Conservation (phyloP, 1,140 invertebrate species). For the Intoshia linei region DNA sequence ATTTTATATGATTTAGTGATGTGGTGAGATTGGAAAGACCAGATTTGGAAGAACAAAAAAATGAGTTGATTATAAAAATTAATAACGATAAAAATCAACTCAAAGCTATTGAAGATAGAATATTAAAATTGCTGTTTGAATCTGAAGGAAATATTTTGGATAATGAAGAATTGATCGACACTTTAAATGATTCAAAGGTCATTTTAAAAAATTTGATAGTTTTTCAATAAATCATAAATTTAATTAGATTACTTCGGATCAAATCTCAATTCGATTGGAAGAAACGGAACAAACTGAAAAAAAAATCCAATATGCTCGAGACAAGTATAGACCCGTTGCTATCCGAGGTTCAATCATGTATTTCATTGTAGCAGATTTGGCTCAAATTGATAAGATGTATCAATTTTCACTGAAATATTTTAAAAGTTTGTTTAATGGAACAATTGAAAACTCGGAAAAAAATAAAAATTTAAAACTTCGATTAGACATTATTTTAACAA, state of each 20-base stretch:
- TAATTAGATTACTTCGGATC: slow-evolving; percentile 17
- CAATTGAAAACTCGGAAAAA: slow-evolving; percentile 19
- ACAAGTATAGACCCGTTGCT: slow-evolving; percentile 19
- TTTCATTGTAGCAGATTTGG: slow-evolving; percentile 24
- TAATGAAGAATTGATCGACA: slow-evolving; percentile 21
- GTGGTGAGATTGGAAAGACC: slow-evolving; percentile 32
- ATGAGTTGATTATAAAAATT: slow-evolving; percentile 42
- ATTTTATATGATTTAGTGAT: slow-evolving; percentile 11
- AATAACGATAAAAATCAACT: slow-evolving; percentile 46
- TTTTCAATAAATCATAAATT: not conserved
- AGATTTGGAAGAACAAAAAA: slow-evolving; percentile 41
- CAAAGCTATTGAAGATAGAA: slow-evolving; percentile 29
- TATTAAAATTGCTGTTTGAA: slow-evolving; percentile 21
- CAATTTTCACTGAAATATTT: slow-evolving; percentile 49
- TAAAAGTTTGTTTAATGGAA: slow-evolving; percentile 37
- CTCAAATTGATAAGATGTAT: slow-evolving; percentile 23
- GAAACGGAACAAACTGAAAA: slow-evolving; percentile 42
- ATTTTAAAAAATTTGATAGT: not conserved
- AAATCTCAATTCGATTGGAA: slow-evolving; percentile 37
- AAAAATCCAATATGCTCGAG: slow-evolving; percentile 17
- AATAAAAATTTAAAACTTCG: slow-evolving; percentile 11
- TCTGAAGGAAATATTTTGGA: slow-evolving; percentile 22
- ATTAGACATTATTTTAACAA: slow-evolving; percentile 13
- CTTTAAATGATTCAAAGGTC: slow-evolving; percentile 22
- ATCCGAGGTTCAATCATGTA: slow-evolving; percentile 22